Conservation (phyloP, 2,113 vertebrate genomes). For the Mola mola region DNA sequence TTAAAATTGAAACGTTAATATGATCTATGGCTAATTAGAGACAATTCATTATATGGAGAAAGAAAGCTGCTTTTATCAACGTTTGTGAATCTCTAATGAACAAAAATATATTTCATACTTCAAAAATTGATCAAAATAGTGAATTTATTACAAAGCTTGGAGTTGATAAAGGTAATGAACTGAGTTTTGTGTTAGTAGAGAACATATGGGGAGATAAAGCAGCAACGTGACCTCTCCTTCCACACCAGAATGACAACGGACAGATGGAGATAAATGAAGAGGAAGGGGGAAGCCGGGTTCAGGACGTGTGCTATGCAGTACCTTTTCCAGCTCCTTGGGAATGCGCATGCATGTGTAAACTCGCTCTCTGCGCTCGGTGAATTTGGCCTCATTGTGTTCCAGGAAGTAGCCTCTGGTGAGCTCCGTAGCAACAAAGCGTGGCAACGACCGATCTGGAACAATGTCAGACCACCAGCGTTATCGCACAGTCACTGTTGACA, state of each 20-base stretch:
- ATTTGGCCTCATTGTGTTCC: slow-evolving; percentile 98
- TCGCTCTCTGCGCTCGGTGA: slow-evolving; percentile 91
- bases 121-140: neutral
- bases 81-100: too few species aligned
- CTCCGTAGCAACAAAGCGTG: slow-evolving; percentile 93
- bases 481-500: slow-evolving; percentile 45
- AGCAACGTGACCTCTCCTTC: too few species aligned
- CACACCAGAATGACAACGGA: too few species aligned
- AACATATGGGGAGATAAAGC: neutral
- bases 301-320: slow-evolving; percentile 49
- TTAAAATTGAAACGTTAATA: too few species aligned
- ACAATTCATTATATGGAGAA: too few species aligned
- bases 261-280: neutral
- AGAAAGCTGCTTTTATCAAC: too few species aligned
- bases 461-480: slow-evolving; percentile 62
- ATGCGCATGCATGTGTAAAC: slow-evolving; percentile 98
- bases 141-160: neutral
- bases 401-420: slow-evolving; percentile 98
- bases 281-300: neutral
- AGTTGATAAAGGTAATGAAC: neutral
- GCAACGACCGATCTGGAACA: slow-evolving; percentile 88
- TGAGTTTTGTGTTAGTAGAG: neutral
- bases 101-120: too few species aligned
- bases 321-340: slow-evolving; percentile 97
- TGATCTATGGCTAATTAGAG: too few species aligned